phyloP scores from a whole-genome alignment of 2,113 vertebrate genomes.

The Madoqua kirkii region DNA sequence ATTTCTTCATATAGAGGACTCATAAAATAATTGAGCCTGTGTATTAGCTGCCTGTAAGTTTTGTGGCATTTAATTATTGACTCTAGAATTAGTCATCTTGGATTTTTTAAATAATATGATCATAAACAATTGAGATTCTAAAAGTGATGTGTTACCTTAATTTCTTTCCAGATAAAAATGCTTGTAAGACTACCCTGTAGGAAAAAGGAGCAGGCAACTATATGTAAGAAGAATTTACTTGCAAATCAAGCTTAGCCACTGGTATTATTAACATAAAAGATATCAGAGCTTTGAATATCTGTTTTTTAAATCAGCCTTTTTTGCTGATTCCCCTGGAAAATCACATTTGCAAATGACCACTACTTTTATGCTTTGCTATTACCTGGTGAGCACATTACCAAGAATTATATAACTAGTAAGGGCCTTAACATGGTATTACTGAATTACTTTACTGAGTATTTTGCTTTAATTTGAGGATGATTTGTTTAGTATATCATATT shows the following conservation, averaged over 20 bases:
- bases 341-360: slow-evolving; percentile 22
- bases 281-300: slow-evolving; percentile 36
- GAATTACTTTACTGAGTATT: slow-evolving; percentile 49
- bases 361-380: background rate
- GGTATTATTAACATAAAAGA: background rate
- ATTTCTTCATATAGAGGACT: background rate
- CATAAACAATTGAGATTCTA: background rate
- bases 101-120: background rate
- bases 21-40: background rate
- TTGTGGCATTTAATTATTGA: background rate
- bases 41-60: background rate
- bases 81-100: background rate
- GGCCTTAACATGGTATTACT: slow-evolving; percentile 14
- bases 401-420: slow-evolving; percentile 32
- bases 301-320: slow-evolving; percentile 36
- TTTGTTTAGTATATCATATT: slow-evolving; percentile 64
- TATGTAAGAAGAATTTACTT: background rate
- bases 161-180: background rate
- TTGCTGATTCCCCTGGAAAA: slow-evolving; percentile 53
- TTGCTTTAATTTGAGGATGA: slow-evolving; percentile 51
- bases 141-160: background rate
- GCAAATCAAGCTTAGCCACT: background rate
- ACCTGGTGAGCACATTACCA: slow-evolving; percentile 26
- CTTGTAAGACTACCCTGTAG: background rate
- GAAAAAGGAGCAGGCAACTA: background rate